Evolutionary conservation across 2,113 vertebrate species (phyloP).

Genomic region (Ranitomeya imitator): DNA sequence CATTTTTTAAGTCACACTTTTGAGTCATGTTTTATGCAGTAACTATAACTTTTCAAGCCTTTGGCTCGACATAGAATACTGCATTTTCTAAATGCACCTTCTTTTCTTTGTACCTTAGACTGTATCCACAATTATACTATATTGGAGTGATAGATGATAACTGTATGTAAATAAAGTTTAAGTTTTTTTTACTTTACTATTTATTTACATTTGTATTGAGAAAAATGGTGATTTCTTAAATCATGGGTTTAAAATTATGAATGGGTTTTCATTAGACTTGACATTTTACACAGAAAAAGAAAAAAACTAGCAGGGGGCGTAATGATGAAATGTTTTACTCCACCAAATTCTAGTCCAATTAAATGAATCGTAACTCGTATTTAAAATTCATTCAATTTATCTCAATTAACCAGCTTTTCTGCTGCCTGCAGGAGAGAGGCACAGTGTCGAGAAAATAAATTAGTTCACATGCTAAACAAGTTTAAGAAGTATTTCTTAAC

Average conservation of each 20-base stretch:
- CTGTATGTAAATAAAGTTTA: too few species aligned
- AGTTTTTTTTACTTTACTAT: background rate
- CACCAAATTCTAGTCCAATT: slow-evolving; percentile 38
- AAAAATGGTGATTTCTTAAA: background rate
- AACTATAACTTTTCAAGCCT: too few species aligned
- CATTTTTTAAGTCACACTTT: too few species aligned
- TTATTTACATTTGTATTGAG: background rate
- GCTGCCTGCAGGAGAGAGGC: slow-evolving; percentile 41
- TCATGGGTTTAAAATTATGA: slow-evolving; percentile 3
- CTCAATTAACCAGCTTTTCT: slow-evolving; percentile 45
- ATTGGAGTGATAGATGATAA: too few species aligned
- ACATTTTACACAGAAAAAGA: slow-evolving; percentile 16
- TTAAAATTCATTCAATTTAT: slow-evolving; percentile 55
- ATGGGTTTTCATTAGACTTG: slow-evolving; percentile 35
- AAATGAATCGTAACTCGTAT: slow-evolving; percentile 44
- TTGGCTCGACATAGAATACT: too few species aligned
- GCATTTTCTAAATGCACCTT: too few species aligned
- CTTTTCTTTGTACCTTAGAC: too few species aligned
- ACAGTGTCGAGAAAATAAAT: slow-evolving; percentile 39
- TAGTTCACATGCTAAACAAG: slow-evolving; percentile 3
- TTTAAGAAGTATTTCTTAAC: background rate
- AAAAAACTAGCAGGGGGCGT: slow-evolving; percentile 14
- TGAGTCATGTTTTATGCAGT: too few species aligned
- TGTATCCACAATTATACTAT: too few species aligned
- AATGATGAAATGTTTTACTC: slow-evolving; percentile 45